Evolutionary conservation across 2,113 vertebrate species (phyloP).

Genomic region (Pipa parva): DNA sequence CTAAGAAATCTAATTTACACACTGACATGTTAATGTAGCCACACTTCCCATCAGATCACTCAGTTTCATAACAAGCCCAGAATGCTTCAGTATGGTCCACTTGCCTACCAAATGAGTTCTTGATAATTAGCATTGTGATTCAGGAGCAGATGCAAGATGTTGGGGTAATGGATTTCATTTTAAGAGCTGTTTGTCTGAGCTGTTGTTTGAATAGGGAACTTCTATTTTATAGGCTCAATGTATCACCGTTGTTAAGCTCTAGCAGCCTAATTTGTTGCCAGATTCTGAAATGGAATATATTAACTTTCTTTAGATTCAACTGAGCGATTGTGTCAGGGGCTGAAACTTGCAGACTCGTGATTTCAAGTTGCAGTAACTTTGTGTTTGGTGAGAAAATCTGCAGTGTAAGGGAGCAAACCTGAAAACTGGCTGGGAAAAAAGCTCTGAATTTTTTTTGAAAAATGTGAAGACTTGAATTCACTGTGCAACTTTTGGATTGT

Average conservation of each 20-base stretch:
- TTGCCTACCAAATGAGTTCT: conserved; percentile 39
- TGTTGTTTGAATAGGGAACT: conserved; percentile 33
- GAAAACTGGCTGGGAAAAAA: not conserved
- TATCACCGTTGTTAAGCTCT: conserved; percentile 38
- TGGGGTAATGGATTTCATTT: conserved; percentile 41
- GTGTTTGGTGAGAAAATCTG: not conserved
- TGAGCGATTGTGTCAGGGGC: conserved; percentile 29
- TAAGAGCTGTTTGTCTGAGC: conserved; percentile 17
- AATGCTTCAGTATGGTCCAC: conserved; percentile 35
- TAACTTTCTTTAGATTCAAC: conserved; percentile 40
- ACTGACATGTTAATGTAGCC: conserved; percentile 31
- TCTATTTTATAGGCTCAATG: conserved; percentile 39
- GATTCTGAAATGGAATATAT: conserved; percentile 40
- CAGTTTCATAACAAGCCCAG: conserved; percentile 34
- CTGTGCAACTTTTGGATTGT: not conserved
- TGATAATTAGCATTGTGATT: conserved; percentile 40
- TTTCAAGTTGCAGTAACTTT: conserved; percentile 2
- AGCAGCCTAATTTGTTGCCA: conserved; percentile 39
- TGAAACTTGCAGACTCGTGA: conserved; percentile 24
- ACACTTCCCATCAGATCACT: conserved; percentile 30
- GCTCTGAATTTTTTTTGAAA: not conserved
- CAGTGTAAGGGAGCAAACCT: conserved; percentile 6
- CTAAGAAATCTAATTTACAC: conserved; percentile 28
- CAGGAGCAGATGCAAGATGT: conserved; percentile 36
- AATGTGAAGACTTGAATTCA: not conserved